Evolutionary conservation across 2,888 invertebrate species (phyloP).

Genomic region (Phyto melanocephala): DNA sequence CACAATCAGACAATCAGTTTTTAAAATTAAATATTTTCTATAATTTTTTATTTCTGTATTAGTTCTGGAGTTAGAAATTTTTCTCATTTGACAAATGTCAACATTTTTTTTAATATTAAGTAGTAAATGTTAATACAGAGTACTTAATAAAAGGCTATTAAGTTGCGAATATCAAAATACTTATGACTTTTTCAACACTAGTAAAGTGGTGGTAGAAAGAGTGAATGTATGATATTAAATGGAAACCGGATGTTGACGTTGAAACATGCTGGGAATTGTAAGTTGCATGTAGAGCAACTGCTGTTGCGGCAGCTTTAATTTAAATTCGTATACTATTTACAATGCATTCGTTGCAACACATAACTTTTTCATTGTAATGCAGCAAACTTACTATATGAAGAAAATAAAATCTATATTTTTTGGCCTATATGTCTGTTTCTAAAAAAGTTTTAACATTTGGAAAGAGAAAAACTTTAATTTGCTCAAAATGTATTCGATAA

Average conservation of each 20-base stretch:
- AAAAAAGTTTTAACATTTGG: neutral
- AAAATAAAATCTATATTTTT: neutral
- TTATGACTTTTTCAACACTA: too few species aligned
- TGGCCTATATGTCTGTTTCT: slow-evolving; percentile 31
- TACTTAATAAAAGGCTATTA: too few species aligned
- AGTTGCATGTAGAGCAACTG: slow-evolving; percentile 43
- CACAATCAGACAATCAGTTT: too few species aligned
- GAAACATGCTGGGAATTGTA: slow-evolving; percentile 53
- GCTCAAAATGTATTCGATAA: slow-evolving; percentile 13
- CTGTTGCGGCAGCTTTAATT: slow-evolving; percentile 20
- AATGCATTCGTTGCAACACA: slow-evolving; percentile 22
- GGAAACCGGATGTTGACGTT: slow-evolving; percentile 34
- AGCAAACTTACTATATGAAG: too few species aligned
- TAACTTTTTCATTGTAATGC: neutral
- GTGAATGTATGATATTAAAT: slow-evolving; percentile 7
- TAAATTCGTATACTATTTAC: slow-evolving; percentile 31
- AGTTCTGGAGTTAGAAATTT: too few species aligned
- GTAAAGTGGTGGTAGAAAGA: too few species aligned
- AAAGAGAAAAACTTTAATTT: slow-evolving; percentile 21
- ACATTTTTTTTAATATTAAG: too few species aligned
- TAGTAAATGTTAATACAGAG: too few species aligned
- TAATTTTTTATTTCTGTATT: too few species aligned
- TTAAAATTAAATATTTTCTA: too few species aligned
- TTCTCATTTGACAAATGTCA: too few species aligned
- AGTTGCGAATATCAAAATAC: too few species aligned